Conservation (phyloP, 1,140 invertebrate genomes). For the Apocrypta bakeri region DNA sequence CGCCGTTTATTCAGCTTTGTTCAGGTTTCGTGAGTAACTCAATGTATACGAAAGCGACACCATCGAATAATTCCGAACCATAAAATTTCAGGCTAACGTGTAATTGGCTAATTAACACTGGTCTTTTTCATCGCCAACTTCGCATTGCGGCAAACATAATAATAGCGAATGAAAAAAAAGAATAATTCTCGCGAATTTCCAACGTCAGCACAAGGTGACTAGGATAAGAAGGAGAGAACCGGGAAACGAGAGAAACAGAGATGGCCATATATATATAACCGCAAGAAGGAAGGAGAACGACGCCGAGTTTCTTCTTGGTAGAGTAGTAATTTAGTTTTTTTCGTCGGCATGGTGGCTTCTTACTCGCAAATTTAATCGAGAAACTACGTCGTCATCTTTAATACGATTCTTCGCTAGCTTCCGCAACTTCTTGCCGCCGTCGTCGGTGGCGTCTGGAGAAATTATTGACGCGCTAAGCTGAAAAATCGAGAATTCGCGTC, state of each 20-base stretch:
- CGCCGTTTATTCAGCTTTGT: too few relatives aligned
- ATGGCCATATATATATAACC: not conserved
- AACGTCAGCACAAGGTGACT: conserved; percentile 41
- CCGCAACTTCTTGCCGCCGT: conserved; percentile 44
- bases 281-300: conserved; percentile 29
- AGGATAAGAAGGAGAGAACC: conserved; percentile 5
- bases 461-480: conserved; percentile 25
- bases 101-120: conserved; percentile 21
- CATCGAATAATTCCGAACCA: too few relatives aligned
- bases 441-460: too few relatives aligned
- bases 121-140: conserved; percentile 15
- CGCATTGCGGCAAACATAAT: conserved; percentile 30
- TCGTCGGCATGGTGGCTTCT: conserved; percentile 39
- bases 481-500: conserved; percentile 35
- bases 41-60: too few relatives aligned
- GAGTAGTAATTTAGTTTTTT: conserved; percentile 66
- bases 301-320: conserved; percentile 58
- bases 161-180: conserved; percentile 50
- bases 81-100: too few relatives aligned
- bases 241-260: not conserved
- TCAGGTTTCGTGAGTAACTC: too few relatives aligned
- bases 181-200: conserved; percentile 54
- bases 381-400: conserved; percentile 64
- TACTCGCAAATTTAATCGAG: conserved; percentile 64
- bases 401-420: conserved; percentile 58